These are phyloP conservation scores for Bothrops jararaca DNA, from an alignment of 2,113 vertebrate genomes.

Conservation along the genomic window DNA sequence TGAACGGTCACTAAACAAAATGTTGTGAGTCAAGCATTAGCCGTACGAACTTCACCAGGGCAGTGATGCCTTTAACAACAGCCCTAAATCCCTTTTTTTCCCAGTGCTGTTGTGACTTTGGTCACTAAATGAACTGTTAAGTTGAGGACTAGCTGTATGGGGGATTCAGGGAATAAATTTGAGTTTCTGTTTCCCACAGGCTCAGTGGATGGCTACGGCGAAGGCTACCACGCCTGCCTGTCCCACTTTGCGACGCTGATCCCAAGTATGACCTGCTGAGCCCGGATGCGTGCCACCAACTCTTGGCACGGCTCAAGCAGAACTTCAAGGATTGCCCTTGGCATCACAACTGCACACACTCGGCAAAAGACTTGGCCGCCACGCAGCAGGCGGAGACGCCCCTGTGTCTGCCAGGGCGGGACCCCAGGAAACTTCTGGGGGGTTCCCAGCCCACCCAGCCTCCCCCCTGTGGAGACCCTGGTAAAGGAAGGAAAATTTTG, in stretches of 20 bases:
- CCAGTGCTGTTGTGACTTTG: neutral
- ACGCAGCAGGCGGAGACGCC: neutral
- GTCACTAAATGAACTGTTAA: neutral
- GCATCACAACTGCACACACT: slow-evolving; percentile 62
- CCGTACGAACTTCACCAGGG: too few relatives aligned
- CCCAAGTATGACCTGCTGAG: slow-evolving; percentile 66
- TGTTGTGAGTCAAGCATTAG: too few relatives aligned
- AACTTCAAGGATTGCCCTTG: slow-evolving; percentile 36
- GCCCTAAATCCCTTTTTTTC: neutral
- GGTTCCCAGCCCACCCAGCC: neutral
- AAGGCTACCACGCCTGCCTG: slow-evolving; percentile 82
- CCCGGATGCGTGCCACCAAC: slow-evolving; percentile 63
- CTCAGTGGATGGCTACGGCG: slow-evolving; percentile 69
- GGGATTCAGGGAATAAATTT: neutral
- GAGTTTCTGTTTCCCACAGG: slow-evolving; percentile 46
- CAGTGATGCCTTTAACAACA: neutral
- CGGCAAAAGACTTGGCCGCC: slow-evolving; percentile 8
- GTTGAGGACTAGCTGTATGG: neutral
- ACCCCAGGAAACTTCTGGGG: neutral
- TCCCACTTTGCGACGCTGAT: slow-evolving; percentile 74
- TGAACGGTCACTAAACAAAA: too few relatives aligned
- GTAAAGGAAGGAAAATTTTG: slow-evolving; percentile 56
- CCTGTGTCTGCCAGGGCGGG: neutral
- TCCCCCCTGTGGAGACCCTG: slow-evolving; percentile 81
- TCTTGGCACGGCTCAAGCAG: slow-evolving; percentile 74